These are phyloP conservation scores for Sinocyclocheilus anshuiensis DNA, from an alignment of 2,113 vertebrate species.

Conservation along the genomic window DNA sequence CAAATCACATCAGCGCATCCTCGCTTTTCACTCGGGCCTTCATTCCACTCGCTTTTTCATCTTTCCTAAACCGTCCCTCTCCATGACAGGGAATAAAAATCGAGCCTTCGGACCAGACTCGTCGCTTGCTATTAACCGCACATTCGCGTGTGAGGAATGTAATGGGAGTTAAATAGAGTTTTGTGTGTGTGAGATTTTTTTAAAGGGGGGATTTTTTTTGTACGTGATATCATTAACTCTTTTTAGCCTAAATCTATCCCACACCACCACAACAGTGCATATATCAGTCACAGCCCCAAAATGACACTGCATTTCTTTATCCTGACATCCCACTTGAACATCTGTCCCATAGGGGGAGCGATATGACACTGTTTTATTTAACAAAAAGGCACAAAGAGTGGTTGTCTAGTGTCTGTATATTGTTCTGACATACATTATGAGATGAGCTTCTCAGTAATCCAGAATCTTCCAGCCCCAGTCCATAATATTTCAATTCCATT, in stretches of 20 bases:
- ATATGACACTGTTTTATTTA: neutral
- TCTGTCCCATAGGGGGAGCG: neutral
- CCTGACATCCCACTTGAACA: neutral
- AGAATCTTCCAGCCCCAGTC: neutral
- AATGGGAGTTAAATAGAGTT: neutral
- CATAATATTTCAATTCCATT: neutral
- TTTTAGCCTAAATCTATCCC: too few species aligned
- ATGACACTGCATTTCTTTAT: neutral
- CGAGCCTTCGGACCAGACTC: slow-evolving; percentile 29
- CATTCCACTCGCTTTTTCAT: slow-evolving; percentile 12
- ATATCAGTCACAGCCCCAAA: neutral
- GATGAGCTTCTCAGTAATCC: neutral
- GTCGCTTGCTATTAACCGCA: slow-evolving; percentile 7
- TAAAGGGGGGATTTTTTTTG: neutral
- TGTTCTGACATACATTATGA: neutral
- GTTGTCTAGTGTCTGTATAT: neutral
- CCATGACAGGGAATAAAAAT: neutral
- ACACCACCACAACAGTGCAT: too few species aligned
- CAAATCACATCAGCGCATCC: slow-evolving; percentile 29
- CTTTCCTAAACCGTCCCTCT: neutral
- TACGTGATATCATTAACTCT: neutral
- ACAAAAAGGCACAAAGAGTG: neutral
- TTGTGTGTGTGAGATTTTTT: neutral
- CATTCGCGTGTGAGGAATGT: neutral
- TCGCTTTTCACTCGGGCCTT: neutral